Evolutionary conservation across 2,797 vertebrate genomes (phyloP), one percentile per base, ranked within the genome.

Genomic region (Luscinia megarhynchos): DNA sequence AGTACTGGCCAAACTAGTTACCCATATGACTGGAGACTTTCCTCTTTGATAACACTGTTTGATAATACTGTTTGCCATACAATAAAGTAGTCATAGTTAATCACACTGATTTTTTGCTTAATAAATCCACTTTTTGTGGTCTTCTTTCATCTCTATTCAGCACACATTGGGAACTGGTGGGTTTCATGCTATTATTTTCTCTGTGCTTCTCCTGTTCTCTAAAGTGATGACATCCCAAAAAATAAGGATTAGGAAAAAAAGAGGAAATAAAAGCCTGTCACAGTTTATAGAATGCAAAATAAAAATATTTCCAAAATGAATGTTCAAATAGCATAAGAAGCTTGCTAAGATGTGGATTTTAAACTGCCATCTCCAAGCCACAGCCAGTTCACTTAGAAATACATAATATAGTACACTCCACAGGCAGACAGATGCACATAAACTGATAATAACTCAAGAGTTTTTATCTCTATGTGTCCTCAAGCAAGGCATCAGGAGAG

Each of bases 381-480:
- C 70, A 89, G 58, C 54, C 59, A 72, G 61, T 95, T 94, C 90
- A 36, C 93, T 93, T 80, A 86, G 90, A 96, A 96, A 95, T 93
- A 83, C 34, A 68, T 93, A 96, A 94, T 84, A 45, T 19, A 79
- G 32, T 84, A 62, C 85, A 85, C 84, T 90, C 75, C 95, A 97
- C 77, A 43, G 87, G 83, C 91, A 96, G 87, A 89, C 40, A 93
- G 82, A 92, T 79, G 53, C 92, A 72, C n/a, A 54, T 95, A 96
- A 96, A 94, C 86, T 75, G 68, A 89, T 97, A 96, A 95, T 97
- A 96, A 96, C 87, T 96, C 90, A 93, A 85, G 90, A 94, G 94
- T 75, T 97, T 97, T 97, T 96, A 96, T 98, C 94, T 94, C 94
- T 76, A 2, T 78, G 55, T 97, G 80, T 97, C 97, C 91, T 96